Base-by-base conservation (phyloP, 2,888 invertebrate species). In the Cheilosia vernalis region DNA sequence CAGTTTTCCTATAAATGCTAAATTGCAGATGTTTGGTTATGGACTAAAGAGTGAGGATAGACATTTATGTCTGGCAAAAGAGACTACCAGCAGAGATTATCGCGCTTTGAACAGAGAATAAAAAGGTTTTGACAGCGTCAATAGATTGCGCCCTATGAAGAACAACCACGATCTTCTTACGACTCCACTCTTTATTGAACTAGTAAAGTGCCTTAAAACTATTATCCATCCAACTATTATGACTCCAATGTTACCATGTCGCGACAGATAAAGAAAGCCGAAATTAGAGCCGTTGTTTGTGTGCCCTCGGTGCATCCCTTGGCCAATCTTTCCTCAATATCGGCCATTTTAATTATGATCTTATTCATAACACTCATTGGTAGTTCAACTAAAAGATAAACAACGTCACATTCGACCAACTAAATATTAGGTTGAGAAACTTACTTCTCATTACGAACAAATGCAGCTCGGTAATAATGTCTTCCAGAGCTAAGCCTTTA, bases 381-480 rank as follows among this genome's bases (percentile, higher is more conserved):
- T 64, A 99, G 94, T 90, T 98, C 98, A 92, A 98, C 98, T 98
- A 93, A 74, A 94, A 94, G 53, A 51, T 13, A 3, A 49, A 64
- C 9, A 17, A n/a, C 0, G 2, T 1, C 44, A 44, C 15, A 5
- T 17, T 4, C 10, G 30, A 19, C 1, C 21, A 13, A 0, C 15
- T 40, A 4, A 13, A 4, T 7, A 19, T 9, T 17, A 7, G 5
- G 3, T 13, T 3, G 49, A 15, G 13, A 56, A 40, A 94, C 95
- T 93, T 93, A 98, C 98, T 95, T 94, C 96, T 95, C 92, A 97
- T 97, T 60, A 99, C 94, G 89, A 96, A 95, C 4, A 94, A 92
- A 91, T 99, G 98, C 15, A 99, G 93, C 92, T 99, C 98, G 0
- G 98, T 96, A 60, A 99, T 91, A 88, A 99, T 98, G 90, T 99